Evolutionary conservation across 1,140 invertebrate genomes (phyloP).

Genomic region (Zaprionus inermis): DNA sequence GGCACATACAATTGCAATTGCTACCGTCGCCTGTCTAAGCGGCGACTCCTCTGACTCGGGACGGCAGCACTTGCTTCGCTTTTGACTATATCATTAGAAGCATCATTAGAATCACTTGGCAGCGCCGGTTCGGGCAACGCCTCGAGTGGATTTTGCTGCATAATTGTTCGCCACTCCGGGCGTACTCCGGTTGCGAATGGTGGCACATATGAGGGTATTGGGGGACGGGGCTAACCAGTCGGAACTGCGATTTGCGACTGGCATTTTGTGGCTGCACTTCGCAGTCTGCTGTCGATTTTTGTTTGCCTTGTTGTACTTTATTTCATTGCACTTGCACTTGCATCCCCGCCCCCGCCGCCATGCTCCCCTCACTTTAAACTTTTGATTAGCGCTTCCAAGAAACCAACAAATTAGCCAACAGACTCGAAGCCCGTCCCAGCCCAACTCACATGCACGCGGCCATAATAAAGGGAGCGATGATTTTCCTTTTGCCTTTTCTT

Average conservation of each 20-base stretch:
- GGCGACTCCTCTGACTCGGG: slow-evolving; percentile 22
- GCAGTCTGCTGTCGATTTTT: slow-evolving; percentile 56
- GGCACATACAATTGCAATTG: slow-evolving; percentile 31
- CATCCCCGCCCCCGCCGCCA: neutral
- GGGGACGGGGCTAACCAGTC: neutral
- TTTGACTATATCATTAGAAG: slow-evolving; percentile 82
- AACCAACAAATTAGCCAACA: slow-evolving; percentile 60
- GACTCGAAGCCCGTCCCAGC: slow-evolving; percentile 27
- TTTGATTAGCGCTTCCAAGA: slow-evolving; percentile 73
- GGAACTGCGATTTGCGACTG: neutral
- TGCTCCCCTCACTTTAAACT: slow-evolving; percentile 59
- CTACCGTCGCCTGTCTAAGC: slow-evolving; percentile 46
- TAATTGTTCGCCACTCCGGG: slow-evolving; percentile 58
- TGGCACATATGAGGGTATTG: neutral
- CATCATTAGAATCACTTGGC: slow-evolving; percentile 82
- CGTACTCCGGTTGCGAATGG: neutral
- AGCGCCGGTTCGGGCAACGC: slow-evolving; percentile 76
- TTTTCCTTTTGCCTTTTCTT: slow-evolving; percentile 8
- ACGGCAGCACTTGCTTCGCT: slow-evolving; percentile 57
- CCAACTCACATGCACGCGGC: slow-evolving; percentile 22
- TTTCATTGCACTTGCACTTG: slow-evolving; percentile 43
- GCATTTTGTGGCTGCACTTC: slow-evolving; percentile 13
- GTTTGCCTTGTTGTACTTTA: slow-evolving; percentile 57
- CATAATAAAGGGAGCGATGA: slow-evolving; percentile 2
- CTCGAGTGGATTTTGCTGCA: slow-evolving; percentile 76